These are phyloP conservation scores for Elachura formosa DNA, from an alignment of 2,113 vertebrate genomes.

Conservation along the genomic window DNA sequence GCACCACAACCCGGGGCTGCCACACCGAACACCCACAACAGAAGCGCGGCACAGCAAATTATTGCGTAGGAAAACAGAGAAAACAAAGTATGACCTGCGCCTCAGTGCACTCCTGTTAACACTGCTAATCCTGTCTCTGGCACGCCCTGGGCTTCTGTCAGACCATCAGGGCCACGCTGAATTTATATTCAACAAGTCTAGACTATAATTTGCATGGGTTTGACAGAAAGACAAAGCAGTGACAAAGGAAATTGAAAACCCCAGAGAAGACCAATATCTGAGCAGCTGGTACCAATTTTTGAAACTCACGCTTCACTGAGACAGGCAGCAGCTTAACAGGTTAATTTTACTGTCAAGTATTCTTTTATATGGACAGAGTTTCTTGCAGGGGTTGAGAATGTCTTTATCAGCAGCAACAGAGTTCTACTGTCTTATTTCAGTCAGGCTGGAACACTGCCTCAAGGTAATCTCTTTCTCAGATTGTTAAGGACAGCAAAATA, in stretches of 20 bases:
- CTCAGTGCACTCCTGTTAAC: neutral
- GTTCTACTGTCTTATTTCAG: neutral
- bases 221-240: neutral
- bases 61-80: neutral
- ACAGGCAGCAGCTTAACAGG: neutral
- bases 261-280: neutral
- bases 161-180: neutral
- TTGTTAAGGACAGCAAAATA: neutral
- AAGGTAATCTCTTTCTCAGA: neutral
- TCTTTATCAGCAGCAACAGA: neutral
- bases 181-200: neutral
- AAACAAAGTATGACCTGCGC: neutral
- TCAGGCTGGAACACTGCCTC: slow-evolving; percentile 5
- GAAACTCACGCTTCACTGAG: neutral
- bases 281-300: neutral
- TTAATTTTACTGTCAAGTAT: neutral
- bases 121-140: neutral
- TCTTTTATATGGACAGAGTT: neutral
- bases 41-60: neutral
- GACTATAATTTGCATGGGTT: neutral
- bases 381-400: neutral
- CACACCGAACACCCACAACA: neutral
- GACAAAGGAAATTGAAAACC: neutral
- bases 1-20: neutral
- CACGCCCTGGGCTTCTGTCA: neutral